phyloP scores from a whole-genome alignment of 2,888 invertebrate species.

The Arge pagana region DNA sequence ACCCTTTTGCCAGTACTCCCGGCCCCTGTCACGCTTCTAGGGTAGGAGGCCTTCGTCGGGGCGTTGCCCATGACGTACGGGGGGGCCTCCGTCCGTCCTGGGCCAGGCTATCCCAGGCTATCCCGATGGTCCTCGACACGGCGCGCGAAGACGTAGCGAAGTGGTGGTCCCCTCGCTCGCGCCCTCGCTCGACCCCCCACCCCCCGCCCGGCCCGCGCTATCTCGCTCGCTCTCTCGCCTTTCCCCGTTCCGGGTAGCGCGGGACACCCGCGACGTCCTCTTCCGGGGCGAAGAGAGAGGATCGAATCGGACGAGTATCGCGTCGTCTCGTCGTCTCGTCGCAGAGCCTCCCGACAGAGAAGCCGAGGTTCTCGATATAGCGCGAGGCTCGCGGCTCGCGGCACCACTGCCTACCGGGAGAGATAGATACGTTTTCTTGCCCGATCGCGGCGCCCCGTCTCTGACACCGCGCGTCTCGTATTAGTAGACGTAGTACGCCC shows the following conservation, averaged over 20 bases:
- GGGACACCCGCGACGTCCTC: conserved; percentile 30
- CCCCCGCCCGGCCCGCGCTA: conserved; percentile 36
- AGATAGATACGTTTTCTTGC: conserved; percentile 32
- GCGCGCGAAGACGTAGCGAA: conserved; percentile 61
- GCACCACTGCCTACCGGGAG: conserved; percentile 30
- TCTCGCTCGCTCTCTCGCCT: conserved; percentile 13
- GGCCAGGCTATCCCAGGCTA: conserved; percentile 17
- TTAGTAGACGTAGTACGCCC: conserved; percentile 4
- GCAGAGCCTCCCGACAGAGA: conserved; percentile 12
- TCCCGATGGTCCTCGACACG: conserved; percentile 53
- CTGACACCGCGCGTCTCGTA: not conserved
- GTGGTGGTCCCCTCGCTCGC: conserved; percentile 60
- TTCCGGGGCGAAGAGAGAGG: conserved; percentile 38
- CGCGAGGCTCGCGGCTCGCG: conserved; percentile 33
- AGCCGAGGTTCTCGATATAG: conserved; percentile 44
- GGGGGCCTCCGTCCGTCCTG: conserved; percentile 24
- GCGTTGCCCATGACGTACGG: conserved; percentile 66
- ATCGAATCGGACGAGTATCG: too few relatives aligned
- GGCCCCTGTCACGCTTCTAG: conserved; percentile 63
- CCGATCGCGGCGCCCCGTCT: conserved; percentile 31
- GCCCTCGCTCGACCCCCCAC: conserved; percentile 61
- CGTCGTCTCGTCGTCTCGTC: too few relatives aligned
- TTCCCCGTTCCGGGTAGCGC: conserved; percentile 41
- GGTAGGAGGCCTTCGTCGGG: conserved; percentile 65
- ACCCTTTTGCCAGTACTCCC: conserved; percentile 66